Base-by-base conservation (phyloP, 2,888 invertebrate genomes). In the Torymus tubicola region DNA sequence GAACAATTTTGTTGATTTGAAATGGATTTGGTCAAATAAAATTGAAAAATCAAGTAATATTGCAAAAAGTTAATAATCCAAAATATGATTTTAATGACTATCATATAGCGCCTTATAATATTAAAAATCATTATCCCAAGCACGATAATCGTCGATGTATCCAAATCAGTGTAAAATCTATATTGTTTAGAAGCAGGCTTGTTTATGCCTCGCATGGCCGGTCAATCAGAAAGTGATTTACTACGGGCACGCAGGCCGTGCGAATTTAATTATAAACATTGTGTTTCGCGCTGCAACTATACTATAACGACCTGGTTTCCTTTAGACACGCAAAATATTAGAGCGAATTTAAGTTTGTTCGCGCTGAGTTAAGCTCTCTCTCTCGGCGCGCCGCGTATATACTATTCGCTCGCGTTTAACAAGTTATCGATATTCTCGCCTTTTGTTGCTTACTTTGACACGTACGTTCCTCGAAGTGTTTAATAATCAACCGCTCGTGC, bases 341-440 rank as follows among this genome's bases (percentile, higher is more conserved):
- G 52, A 11, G 21, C 5, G 24, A 69, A 70, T 77, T 77, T 57
- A 57, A 70, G 70, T 61, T 77, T 69, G 63, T 52, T 64, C 18
- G 53, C 57, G 76, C 53, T 21, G 63, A 76, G 42, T 76, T 31
- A 52, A 76, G 60, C 75, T 21, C 16, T 42, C n/a, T n/a, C n/a
- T n/a, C n/a, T n/a, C n/a, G n/a, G n/a, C n/a, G n/a, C 14, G 42
- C 42, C 8, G 8, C 42, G 42, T 8, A 8, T 8, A 2, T 69
- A 57, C 63, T 69, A 76, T 76, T 63, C 69, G 69, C 42, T 69
- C 31, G 52, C 21, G 31, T 65, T 80, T 80, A 74, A 70, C 61
- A 72, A 80, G 57, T 80, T 74, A 70, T 74, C 60, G 64, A 70
- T 74, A 65, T 63, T 42, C 50, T 50, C 60, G 70, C 70, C 70